Evolutionary conservation across 2,113 vertebrate genomes (phyloP).

Genomic region (Corydoras maculifer): DNA sequence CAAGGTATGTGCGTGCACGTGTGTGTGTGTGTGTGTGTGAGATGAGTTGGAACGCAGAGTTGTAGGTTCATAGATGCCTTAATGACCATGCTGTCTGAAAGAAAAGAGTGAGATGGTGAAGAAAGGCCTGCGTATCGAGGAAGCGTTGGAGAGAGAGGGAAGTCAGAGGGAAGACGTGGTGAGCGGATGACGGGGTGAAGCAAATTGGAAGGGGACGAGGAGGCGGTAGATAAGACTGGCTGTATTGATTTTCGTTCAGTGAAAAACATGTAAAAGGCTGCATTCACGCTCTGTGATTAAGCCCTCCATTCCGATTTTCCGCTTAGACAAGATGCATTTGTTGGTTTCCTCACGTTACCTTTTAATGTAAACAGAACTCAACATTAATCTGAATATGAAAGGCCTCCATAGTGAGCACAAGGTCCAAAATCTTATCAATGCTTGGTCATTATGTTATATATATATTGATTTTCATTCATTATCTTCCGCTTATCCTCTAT

Average conservation of each 20-base stretch:
- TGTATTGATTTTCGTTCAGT: neutral
- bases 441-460: no score
- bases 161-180: neutral
- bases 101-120: neutral
- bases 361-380: no score
- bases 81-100: constrained; percentile 32
- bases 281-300: neutral
- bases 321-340: no score
- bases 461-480: no score
- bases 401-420: no score
- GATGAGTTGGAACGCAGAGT: constrained; percentile 19
- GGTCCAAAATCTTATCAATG: no score
- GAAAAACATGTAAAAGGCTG: neutral
- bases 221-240: neutral
- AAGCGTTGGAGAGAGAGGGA: neutral
- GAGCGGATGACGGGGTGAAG: neutral
- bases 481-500: no score
- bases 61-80: constrained; percentile 21
- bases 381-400: no score
- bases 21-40: constrained; percentile 18
- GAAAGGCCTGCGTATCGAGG: neutral
- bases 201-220: neutral
- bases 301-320: neutral
- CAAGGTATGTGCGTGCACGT: neutral
- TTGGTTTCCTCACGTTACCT: no score